phyloP scores from a whole-genome alignment of 2,797 vertebrate genomes.

The Astyanax mexicanus region DNA sequence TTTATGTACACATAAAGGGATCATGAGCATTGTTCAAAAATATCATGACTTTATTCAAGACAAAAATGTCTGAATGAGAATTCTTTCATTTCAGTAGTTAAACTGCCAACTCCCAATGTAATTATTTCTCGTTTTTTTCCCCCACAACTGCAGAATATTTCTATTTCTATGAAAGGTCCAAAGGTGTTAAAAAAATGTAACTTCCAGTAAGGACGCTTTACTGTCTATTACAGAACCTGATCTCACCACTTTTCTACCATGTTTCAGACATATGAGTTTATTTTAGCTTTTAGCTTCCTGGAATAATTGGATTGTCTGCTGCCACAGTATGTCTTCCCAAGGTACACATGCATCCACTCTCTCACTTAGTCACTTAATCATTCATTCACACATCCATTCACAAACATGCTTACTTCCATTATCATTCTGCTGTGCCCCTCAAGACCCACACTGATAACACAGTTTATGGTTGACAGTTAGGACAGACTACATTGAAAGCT shows the following conservation, averaged over 20 bases:
- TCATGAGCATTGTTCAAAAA: slow-evolving; percentile 54
- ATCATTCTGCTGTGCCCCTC: slow-evolving; percentile 51
- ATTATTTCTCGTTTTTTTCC: not conserved
- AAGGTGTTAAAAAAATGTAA: slow-evolving; percentile 33
- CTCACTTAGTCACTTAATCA: no score
- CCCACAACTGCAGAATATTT: slow-evolving; percentile 15
- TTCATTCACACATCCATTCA: not conserved
- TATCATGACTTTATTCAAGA: slow-evolving; percentile 22
- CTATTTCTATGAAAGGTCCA: slow-evolving; percentile 28
- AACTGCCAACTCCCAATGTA: slow-evolving; percentile 20
- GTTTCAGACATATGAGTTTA: slow-evolving; percentile 42
- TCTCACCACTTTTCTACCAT: slow-evolving; percentile 9
- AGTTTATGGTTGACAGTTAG: slow-evolving; percentile 68
- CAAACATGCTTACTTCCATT: slow-evolving; percentile 16
- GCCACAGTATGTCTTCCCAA: slow-evolving; percentile 52
- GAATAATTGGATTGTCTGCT: slow-evolving; percentile 61
- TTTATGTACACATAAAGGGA: slow-evolving; percentile 24
- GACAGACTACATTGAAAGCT: slow-evolving; percentile 63
- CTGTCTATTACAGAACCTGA: slow-evolving; percentile 26
- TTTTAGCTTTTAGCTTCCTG: slow-evolving; percentile 70
- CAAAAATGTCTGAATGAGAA: slow-evolving; percentile 22
- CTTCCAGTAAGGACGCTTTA: slow-evolving; percentile 23
- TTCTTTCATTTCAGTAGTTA: slow-evolving; percentile 43
- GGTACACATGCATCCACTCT: slow-evolving; percentile 15
- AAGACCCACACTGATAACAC: slow-evolving; percentile 39